Evolutionary conservation across 2,888 invertebrate genomes (phyloP).

Genomic region (Yponomeuta malinellus): DNA sequence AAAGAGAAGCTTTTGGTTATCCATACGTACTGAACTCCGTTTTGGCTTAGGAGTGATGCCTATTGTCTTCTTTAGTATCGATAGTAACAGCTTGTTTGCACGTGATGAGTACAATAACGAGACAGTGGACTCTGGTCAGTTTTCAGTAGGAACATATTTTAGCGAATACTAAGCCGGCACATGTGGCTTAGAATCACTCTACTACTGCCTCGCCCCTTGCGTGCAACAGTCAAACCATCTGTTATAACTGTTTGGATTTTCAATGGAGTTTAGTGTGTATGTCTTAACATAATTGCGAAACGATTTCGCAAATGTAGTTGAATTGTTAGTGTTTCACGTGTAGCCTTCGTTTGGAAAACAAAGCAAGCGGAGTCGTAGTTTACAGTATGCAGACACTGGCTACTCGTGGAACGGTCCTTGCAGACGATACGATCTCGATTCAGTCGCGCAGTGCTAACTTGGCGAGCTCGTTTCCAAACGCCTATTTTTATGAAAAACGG

Average conservation of each 20-base stretch:
- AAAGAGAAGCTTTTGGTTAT: not conserved
- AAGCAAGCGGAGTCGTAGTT: not conserved
- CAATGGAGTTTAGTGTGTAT: too few relatives aligned
- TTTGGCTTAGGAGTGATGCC: not conserved
- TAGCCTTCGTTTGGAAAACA: not conserved
- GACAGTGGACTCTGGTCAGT: too few relatives aligned
- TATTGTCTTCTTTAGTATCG: not conserved
- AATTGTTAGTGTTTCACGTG: not conserved
- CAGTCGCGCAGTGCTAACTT: not conserved
- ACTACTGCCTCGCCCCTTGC: too few relatives aligned
- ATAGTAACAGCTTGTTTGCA: too few relatives aligned
- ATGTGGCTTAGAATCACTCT: too few relatives aligned
- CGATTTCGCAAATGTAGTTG: not conserved
- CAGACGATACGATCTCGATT: slow-evolving; percentile 9
- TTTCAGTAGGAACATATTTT: too few relatives aligned
- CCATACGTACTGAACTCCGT: not conserved
- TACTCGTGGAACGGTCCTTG: not conserved
- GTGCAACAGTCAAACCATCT: not conserved
- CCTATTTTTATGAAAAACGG: not conserved
- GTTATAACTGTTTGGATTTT: not conserved
- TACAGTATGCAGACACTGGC: not conserved
- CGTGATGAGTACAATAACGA: too few relatives aligned
- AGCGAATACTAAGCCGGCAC: too few relatives aligned
- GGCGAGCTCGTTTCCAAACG: slow-evolving; percentile 2
- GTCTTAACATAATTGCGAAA: not conserved